Evolutionary conservation across 1,140 invertebrate species (phyloP).

Genomic region (Aphelenchoides fujianensis): DNA sequence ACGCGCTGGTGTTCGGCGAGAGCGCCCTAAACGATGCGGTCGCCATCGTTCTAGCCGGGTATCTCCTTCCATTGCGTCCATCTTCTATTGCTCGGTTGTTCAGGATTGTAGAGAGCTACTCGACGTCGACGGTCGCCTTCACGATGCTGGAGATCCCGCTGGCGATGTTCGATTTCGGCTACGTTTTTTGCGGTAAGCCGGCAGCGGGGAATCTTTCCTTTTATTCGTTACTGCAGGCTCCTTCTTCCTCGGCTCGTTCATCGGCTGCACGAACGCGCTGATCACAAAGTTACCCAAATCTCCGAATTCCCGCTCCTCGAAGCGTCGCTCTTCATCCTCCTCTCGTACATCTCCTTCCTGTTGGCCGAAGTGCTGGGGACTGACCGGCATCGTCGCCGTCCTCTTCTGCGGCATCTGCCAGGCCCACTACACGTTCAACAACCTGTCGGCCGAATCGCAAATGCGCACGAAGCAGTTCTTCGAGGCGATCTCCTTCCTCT

Average conservation of each 20-base stretch:
- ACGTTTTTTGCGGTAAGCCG: constrained; percentile 83
- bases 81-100: constrained; percentile 29
- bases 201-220: not conserved
- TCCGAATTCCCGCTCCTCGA: constrained; percentile 91
- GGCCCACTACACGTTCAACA: constrained; percentile 98
- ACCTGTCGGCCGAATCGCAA: constrained; percentile 81
- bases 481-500: constrained; percentile 82
- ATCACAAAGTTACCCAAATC: constrained; percentile 93
- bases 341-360: constrained; percentile 95
- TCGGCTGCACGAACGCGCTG: constrained; percentile 61
- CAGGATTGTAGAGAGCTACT: constrained; percentile 74
- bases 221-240: constrained; percentile 34
- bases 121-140: constrained; percentile 66
- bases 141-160: constrained; percentile 77
- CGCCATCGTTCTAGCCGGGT: constrained; percentile 91
- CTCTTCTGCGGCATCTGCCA: constrained; percentile 97
- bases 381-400: constrained; percentile 91
- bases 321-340: constrained; percentile 89
- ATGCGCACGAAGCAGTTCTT: constrained; percentile 76
- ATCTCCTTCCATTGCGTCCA: constrained; percentile 61
- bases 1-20: constrained; percentile 95
- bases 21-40: constrained; percentile 97
- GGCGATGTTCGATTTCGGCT: constrained; percentile 83
- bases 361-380: constrained; percentile 88
- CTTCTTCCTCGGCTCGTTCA: constrained; percentile 61